These are phyloP conservation scores for Lophius piscatorius DNA, from an alignment of 2,113 vertebrate species.

Conservation along the genomic window DNA sequence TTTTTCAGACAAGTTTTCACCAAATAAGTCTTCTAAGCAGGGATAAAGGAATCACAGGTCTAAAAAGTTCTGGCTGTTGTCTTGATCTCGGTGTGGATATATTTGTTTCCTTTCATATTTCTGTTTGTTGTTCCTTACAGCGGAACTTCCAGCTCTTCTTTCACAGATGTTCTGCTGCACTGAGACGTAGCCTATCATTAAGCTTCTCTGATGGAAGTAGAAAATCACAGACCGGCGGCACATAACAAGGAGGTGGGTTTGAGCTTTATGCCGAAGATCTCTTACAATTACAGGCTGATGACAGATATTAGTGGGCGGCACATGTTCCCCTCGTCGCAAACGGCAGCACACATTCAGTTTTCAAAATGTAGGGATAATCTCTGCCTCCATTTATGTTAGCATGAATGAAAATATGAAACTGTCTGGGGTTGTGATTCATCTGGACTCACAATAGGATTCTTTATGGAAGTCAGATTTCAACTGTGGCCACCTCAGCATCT, in stretches of 20 bases:
- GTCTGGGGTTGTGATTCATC: constrained; percentile 5
- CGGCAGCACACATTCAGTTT: constrained; percentile 21
- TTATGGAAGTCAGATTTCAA: not conserved
- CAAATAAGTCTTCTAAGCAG: not conserved
- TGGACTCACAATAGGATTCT: no score
- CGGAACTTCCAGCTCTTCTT: no score
- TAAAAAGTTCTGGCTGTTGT: not conserved
- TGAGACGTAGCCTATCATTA: not conserved
- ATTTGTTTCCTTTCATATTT: not conserved
- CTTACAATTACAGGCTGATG: constrained; percentile 19
- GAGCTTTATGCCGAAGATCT: constrained; percentile 12
- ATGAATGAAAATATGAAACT: constrained; percentile 20
- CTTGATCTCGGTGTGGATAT: not conserved
- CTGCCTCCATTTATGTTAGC: not conserved
- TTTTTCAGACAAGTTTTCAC: no score
- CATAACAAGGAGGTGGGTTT: no score
- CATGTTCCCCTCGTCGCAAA: constrained; percentile 22
- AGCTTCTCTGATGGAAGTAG: not conserved
- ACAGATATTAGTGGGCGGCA: constrained; percentile 54
- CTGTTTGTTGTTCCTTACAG: not conserved
- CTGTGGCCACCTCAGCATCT: not conserved
- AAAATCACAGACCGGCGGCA: no score
- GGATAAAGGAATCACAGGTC: not conserved
- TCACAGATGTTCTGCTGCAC: not conserved
- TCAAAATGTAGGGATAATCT: constrained; percentile 32